Conservation (phyloP, 2,113 vertebrate species). For the Lamprotornis superbus region DNA sequence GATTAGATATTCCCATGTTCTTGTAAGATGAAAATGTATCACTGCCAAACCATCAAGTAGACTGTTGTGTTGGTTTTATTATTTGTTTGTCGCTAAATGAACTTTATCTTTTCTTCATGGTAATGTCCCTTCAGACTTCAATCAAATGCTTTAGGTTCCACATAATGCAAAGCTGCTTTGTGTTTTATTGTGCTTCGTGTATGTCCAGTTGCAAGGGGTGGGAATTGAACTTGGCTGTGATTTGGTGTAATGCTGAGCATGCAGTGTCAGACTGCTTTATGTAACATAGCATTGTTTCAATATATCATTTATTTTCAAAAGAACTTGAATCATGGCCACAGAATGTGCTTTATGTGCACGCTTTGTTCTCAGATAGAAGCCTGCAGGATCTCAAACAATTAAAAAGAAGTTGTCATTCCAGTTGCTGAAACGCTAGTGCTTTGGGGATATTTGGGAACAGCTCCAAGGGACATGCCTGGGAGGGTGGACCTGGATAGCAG, state of each 20-base stretch:
- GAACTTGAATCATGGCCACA: conserved; percentile 47
- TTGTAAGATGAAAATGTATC: not conserved
- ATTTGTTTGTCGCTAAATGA: not conserved
- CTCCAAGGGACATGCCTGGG: conserved; percentile 56
- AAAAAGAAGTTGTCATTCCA: conserved; percentile 55
- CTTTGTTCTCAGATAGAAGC: conserved; percentile 63
- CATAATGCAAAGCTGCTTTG: not conserved
- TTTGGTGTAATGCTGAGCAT: conserved; percentile 1
- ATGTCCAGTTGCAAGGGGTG: not conserved
- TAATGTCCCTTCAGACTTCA: not conserved
- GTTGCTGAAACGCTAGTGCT: not conserved
- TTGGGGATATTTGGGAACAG: conserved; percentile 44
- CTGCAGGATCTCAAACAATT: conserved; percentile 67
- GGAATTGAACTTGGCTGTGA: not conserved
- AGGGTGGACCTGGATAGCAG: conserved; percentile 54
- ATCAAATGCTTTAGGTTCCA: not conserved
- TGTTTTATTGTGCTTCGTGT: not conserved
- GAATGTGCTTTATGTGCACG: conserved; percentile 14
- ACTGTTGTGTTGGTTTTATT: not conserved
- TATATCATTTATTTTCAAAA: conserved; percentile 65
- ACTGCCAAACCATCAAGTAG: not conserved
- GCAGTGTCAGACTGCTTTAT: not conserved
- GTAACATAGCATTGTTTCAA: conserved; percentile 44
- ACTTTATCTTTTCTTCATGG: not conserved
- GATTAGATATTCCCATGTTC: not conserved